Evolutionary conservation across 2,113 vertebrate species (phyloP).

Genomic region (Dermatemys mawii): DNA sequence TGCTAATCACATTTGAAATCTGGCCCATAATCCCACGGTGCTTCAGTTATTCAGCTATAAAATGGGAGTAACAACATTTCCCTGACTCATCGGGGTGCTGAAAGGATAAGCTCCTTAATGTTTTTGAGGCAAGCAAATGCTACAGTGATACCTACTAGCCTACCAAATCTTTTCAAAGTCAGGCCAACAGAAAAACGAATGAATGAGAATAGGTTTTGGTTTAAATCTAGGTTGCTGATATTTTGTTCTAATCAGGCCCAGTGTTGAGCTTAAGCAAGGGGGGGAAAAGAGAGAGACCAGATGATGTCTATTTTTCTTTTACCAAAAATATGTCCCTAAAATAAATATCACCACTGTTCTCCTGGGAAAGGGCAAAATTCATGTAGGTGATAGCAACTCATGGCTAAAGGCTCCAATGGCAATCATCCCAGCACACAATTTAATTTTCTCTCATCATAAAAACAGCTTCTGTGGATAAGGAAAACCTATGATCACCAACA

Average conservation of each 20-base stretch:
- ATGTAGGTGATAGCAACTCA: not conserved
- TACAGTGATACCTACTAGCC: not conserved
- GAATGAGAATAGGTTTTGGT: not conserved
- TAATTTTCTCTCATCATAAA: constrained; percentile 43
- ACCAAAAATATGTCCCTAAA: not conserved
- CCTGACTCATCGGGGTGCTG: not conserved
- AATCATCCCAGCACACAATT: constrained; percentile 20
- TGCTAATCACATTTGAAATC: not conserved
- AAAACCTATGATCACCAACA: not conserved
- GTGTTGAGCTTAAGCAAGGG: not conserved
- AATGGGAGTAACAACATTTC: not conserved
- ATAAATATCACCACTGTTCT: not conserved
- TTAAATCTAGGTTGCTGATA: not conserved
- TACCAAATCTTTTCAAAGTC: not conserved
- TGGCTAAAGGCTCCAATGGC: not conserved
- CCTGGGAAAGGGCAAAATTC: not conserved
- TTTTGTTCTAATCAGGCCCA: not conserved
- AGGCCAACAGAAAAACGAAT: not conserved
- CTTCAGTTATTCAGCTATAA: not conserved
- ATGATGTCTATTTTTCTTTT: not conserved
- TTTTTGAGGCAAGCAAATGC: fast-evolving
- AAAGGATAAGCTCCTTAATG: not conserved
- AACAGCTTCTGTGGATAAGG: not conserved
- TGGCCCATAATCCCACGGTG: fast-evolving
- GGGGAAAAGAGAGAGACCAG: not conserved